A percentile compares a stretch with the other conserved stretches of the same genome.
These are phyloP conservation scores for Tor tambroides DNA, from an alignment of 2,113 vertebrate species.

Conservation along the genomic window DNA sequence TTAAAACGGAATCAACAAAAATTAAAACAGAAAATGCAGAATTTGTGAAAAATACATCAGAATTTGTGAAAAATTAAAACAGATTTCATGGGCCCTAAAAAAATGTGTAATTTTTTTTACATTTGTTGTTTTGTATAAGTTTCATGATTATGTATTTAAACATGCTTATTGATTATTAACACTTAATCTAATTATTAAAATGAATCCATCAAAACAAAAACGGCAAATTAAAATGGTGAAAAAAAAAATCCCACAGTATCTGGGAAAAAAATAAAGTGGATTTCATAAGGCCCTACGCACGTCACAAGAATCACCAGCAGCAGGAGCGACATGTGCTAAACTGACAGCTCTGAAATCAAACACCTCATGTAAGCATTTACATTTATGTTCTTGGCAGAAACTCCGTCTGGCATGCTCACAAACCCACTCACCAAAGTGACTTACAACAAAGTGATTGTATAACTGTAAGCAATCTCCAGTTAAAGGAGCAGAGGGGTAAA, in stretches of 20 bases:
- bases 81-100: no score
- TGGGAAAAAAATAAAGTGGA: neutral
- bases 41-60: no score
- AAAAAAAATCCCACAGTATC: neutral
- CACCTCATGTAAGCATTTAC: conserved; percentile 2
- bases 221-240: no score
- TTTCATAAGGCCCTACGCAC: neutral
- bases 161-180: neutral
- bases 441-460: conserved; percentile 24
- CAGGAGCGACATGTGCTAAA: conserved; percentile 14
- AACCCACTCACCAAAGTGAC: conserved; percentile 1
- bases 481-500: neutral
- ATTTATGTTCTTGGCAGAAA: conserved; percentile 31
- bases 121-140: no score
- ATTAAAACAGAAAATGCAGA: no score
- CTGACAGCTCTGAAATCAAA: conserved; percentile 24
- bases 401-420: neutral
- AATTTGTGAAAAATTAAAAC: no score
- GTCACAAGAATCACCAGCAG: neutral
- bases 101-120: no score
- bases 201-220: no score
- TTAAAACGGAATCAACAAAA: no score
- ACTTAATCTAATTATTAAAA: neutral
- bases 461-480: conserved; percentile 1
- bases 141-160: neutral